phyloP scores from a whole-genome alignment of 2,888 invertebrate species.

The Stenodema calcarata region DNA sequence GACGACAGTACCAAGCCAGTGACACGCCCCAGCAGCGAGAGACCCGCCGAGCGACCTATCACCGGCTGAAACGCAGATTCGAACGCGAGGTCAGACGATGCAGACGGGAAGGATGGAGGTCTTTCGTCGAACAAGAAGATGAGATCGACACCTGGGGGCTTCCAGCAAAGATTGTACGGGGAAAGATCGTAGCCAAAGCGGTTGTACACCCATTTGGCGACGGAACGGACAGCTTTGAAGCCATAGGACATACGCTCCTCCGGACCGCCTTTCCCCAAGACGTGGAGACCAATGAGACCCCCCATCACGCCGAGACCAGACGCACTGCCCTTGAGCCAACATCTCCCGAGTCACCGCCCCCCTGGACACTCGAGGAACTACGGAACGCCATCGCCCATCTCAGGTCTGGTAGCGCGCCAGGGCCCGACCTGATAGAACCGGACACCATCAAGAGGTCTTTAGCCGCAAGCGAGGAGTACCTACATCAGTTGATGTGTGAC shows the following conservation, averaged over 20 bases:
- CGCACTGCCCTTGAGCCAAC: too few relatives aligned
- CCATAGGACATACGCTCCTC: not conserved
- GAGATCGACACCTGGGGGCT: not conserved
- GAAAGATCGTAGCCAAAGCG: not conserved
- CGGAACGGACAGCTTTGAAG: not conserved
- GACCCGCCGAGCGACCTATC: not conserved
- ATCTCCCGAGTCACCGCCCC: not conserved
- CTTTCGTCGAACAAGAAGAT: slow-evolving; percentile 1
- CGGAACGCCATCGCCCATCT: not conserved
- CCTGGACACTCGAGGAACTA: not conserved
- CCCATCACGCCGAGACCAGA: not conserved
- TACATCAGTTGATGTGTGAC: not conserved
- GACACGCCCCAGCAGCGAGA: not conserved
- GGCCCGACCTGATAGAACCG: not conserved
- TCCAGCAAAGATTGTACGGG: not conserved
- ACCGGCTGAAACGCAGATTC: not conserved
- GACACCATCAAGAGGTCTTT: not conserved
- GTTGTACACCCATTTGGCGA: not conserved
- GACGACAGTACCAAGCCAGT: not conserved
- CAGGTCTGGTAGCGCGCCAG: not conserved
- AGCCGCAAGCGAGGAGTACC: not conserved
- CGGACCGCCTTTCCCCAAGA: not conserved
- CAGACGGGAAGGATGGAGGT: not conserved
- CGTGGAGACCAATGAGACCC: not conserved
- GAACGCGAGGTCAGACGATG: not conserved